A percentile compares a stretch with the other conserved stretches of the same genome.
Evolutionary conservation across 2,113 vertebrate species (phyloP).

Genomic region (Edolisoma coerulescens): DNA sequence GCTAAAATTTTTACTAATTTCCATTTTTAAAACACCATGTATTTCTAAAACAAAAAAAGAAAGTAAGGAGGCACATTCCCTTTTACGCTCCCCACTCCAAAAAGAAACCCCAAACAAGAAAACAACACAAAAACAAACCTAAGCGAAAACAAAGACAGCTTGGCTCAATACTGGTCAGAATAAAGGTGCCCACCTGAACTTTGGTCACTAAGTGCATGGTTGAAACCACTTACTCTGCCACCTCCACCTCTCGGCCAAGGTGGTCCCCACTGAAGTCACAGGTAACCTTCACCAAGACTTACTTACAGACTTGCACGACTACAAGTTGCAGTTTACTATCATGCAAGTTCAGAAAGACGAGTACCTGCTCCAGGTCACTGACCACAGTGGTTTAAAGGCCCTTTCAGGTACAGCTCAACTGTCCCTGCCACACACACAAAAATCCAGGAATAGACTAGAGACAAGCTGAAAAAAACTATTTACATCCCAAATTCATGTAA

Average conservation of each 20-base stretch:
- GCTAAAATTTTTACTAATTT: not conserved
- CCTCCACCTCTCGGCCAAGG: not conserved
- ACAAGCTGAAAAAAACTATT: not conserved
- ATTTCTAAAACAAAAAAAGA: not conserved
- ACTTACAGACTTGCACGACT: not conserved
- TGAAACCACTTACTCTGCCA: not conserved
- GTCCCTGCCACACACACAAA: not conserved
- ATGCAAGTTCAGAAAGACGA: no score
- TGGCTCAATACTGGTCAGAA: not conserved
- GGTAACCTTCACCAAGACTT: not conserved
- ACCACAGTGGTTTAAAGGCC: not conserved
- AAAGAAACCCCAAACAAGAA: not conserved
- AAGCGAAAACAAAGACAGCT: not conserved
- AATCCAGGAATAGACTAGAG: not conserved
- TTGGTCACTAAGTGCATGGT: accelerated
- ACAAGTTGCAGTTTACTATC: not conserved
- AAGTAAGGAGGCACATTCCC: not conserved
- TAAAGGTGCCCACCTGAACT: no score
- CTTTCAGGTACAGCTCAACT: not conserved
- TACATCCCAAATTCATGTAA: no score
- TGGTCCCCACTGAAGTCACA: no score
- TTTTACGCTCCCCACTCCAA: not conserved
- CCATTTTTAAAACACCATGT: not conserved
- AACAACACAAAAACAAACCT: not conserved
- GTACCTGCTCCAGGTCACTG: no score